A percentile compares a stretch with the other conserved stretches of the same genome.
These are phyloP conservation scores for Scaptodrosophila lebanonensis DNA, from an alignment of 1,140 invertebrate genomes.

Conservation along the genomic window DNA sequence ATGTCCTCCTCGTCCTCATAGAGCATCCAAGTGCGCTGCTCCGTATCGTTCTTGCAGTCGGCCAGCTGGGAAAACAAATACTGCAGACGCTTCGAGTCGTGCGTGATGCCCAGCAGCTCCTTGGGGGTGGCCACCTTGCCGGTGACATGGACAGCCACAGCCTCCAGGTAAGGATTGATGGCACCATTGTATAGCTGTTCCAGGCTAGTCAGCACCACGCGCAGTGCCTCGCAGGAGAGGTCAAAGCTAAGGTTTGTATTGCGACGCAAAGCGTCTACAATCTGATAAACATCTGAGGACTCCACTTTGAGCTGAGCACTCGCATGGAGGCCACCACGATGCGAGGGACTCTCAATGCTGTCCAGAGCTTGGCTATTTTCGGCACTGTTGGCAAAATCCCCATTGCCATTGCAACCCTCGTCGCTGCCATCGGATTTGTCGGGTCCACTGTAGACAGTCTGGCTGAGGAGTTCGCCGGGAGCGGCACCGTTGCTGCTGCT, in stretches of 20 bases:
- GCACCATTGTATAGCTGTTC: constrained; percentile 80
- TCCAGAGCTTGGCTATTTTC: constrained; percentile 70
- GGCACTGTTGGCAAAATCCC: constrained; percentile 38
- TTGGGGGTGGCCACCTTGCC: constrained; percentile 74
- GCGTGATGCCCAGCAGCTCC: constrained; percentile 79
- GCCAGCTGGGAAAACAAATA: constrained; percentile 89
- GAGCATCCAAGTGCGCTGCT: constrained; percentile 94
- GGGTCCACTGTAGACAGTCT: constrained; percentile 33
- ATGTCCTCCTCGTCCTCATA: constrained; percentile 94
- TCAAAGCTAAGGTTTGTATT: constrained; percentile 92
- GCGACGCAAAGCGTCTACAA: constrained; percentile 86
- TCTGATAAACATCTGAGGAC: constrained; percentile 81
- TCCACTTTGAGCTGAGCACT: constrained; percentile 61
- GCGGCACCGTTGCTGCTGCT: constrained; percentile 3
- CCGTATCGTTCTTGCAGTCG: constrained; percentile 93
- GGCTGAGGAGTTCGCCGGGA: constrained; percentile 18
- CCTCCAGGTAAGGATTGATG: constrained; percentile 79
- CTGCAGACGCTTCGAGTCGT: constrained; percentile 88
- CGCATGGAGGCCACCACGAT: constrained; percentile 25
- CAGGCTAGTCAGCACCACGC: constrained; percentile 85
- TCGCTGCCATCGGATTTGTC: constrained; percentile 66
- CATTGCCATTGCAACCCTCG: constrained; percentile 47
- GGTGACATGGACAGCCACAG: constrained; percentile 70
- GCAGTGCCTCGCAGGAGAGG: constrained; percentile 89
- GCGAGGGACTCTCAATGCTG: constrained; percentile 68